Base-by-base conservation (phyloP, 2,888 invertebrate genomes). In the Noctuana brunneofusca region DNA sequence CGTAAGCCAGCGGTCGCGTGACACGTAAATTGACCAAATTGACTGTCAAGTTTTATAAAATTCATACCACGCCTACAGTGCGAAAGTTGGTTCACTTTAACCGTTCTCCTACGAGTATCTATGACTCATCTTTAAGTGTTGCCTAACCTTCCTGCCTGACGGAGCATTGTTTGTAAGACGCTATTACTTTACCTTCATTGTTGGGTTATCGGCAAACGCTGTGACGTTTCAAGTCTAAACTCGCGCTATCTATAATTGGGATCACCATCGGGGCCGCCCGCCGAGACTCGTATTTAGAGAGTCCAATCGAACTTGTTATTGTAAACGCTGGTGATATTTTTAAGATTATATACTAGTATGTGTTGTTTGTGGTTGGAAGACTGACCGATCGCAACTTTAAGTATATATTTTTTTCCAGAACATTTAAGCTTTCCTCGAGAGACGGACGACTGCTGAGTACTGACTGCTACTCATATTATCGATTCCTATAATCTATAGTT, bases 171-270 rank as follows among this genome's bases (percentile, higher is more conserved):
- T 27, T 41, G 50, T n/a, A 22, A 35, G 50, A 32, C 38, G 16
- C 54, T 27, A 55, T 60, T 55, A 60, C 60, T 35, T 48, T 38
- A 38, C n/a, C 54, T 38, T 48, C 54, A 43, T 27, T 46, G 59
- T 53, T 22, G 53, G 52, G 53, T 53, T 60, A 60, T 60, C 53
- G 50, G 41, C 30, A 43, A 38, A 3, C 11, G 46, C 20, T 4
- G 54, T 35, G 60, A 60, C 60, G 60, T 54, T 48, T 53, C 43
- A n/a, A 55, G 65, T 59, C 66, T 41, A 55, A 62, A 20, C 57
- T 49, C 14, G 64, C 62, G 24, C 65, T 68, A 70, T 70, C 69
- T 70, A 69, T 70, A 70, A 70, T 70, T 70, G 67, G 66, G 65
- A 70, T 70, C 69, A 43, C 48, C 50, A n/a, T n/a, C n/a, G n/a